Evolutionary conservation across 2,113 vertebrate genomes (phyloP).

Genomic region (Thunnus thynnus): DNA sequence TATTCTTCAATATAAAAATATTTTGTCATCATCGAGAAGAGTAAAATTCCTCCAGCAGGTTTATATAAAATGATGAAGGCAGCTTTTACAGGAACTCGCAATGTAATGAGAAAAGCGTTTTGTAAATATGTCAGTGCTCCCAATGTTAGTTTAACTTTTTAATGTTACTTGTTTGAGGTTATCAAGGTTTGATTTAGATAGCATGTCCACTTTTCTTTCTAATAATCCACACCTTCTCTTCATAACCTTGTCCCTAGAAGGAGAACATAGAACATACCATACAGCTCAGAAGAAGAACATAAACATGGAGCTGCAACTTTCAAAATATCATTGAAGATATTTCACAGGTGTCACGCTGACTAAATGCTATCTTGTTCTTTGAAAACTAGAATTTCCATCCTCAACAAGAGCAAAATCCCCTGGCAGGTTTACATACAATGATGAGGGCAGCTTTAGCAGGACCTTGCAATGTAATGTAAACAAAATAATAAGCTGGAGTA

Average conservation of each 20-base stretch:
- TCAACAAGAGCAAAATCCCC: too few species aligned
- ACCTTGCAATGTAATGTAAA: too few species aligned
- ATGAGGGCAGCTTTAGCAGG: too few species aligned
- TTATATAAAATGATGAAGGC: too few species aligned
- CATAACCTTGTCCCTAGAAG: neutral
- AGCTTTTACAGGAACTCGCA: too few species aligned
- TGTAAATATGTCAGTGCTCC: neutral
- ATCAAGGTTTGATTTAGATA: constrained; percentile 22
- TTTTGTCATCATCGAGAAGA: too few species aligned
- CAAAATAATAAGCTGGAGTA: too few species aligned
- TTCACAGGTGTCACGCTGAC: constrained; percentile 2
- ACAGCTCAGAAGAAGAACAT: neutral
- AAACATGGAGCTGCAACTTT: neutral
- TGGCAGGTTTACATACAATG: too few species aligned
- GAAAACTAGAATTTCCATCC: too few species aligned
- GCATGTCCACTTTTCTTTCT: neutral
- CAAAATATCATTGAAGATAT: neutral
- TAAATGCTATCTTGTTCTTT: constrained; percentile 3
- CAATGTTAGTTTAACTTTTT: neutral
- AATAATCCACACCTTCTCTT: neutral
- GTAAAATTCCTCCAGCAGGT: too few species aligned
- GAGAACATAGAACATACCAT: neutral
- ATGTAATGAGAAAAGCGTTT: too few species aligned
- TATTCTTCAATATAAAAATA: too few species aligned
- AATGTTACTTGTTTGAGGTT: neutral